Percentiles rank a stretch among this genome's conserved stretches.
Conservation (phyloP, 2,797 vertebrate species). For the Diceros bicornis region DNA sequence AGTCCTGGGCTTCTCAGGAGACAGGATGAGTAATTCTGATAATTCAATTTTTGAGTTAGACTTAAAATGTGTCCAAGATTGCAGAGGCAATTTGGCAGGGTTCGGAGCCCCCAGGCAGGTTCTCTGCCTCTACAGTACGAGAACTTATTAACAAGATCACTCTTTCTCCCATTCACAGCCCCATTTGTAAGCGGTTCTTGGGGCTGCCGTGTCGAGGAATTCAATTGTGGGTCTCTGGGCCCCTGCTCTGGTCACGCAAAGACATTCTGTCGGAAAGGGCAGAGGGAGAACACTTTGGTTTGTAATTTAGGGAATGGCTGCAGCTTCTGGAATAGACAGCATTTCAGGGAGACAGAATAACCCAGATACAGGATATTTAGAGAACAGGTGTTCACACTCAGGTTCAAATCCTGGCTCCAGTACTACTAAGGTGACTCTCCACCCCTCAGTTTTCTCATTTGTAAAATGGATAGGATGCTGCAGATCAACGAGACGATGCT, state of each 20-base stretch:
- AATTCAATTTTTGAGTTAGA: slow-evolving; percentile 81
- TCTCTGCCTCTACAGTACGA: not conserved
- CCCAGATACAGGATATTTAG: not conserved
- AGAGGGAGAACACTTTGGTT: not conserved
- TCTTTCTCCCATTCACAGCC: slow-evolving; percentile 29
- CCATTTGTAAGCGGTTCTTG: not conserved
- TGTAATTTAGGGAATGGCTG: not conserved
- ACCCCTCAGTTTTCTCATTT: rapidly evolving
- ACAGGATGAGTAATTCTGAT: slow-evolving; percentile 63
- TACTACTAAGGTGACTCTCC: rapidly evolving
- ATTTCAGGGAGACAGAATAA: not conserved
- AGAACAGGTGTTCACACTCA: not conserved
- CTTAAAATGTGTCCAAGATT: slow-evolving; percentile 79
- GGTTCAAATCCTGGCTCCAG: not conserved
- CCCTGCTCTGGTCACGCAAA: not conserved
- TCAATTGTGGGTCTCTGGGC: slow-evolving; percentile 38
- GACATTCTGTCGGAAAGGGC: not conserved
- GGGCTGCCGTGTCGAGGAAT: slow-evolving; percentile 25
- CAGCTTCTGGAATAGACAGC: not conserved
- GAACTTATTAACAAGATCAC: slow-evolving; percentile 80
- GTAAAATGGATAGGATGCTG: rapidly evolving
- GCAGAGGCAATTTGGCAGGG: slow-evolving; percentile 77
- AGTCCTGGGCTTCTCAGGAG: not conserved
- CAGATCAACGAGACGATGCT: not conserved
- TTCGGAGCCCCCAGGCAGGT: slow-evolving; percentile 60